These are phyloP conservation scores for Suillia variegata DNA, from an alignment of 2,888 invertebrate species.

Conservation along the genomic window DNA sequence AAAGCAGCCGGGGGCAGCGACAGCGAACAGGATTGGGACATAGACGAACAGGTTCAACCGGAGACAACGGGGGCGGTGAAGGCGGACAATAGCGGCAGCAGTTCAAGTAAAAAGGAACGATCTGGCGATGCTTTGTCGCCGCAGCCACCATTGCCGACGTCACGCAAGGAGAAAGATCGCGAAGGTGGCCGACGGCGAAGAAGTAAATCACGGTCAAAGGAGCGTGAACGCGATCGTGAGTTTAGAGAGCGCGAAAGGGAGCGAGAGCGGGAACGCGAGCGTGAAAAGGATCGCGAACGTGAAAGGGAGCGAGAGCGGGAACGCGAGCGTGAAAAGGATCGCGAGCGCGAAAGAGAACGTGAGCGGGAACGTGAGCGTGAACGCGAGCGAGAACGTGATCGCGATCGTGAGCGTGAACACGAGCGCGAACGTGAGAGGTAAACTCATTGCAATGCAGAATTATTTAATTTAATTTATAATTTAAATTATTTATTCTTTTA, in stretches of 20 bases:
- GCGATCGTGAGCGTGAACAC: slow-evolving; percentile 34
- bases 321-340: slow-evolving; percentile 64
- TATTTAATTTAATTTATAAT: neutral
- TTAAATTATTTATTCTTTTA: neutral
- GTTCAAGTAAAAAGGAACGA: slow-evolving; percentile 31
- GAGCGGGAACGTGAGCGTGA: slow-evolving; percentile 58
- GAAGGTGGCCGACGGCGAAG: slow-evolving; percentile 42
- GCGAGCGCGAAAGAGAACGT: slow-evolving; percentile 62
- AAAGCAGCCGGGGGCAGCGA: slow-evolving; percentile 16
- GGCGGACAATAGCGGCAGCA: neutral
- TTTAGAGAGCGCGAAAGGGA: slow-evolving; percentile 62
- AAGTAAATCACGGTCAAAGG: slow-evolving; percentile 58
- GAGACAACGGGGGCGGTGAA: neutral
- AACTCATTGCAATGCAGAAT: neutral
- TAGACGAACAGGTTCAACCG: slow-evolving; percentile 36
- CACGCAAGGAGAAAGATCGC: slow-evolving; percentile 54
- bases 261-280: slow-evolving; percentile 67
- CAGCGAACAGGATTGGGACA: slow-evolving; percentile 40
- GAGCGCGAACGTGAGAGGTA: slow-evolving; percentile 36
- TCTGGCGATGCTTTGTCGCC: slow-evolving; percentile 45
- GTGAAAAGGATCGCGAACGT: slow-evolving; percentile 56
- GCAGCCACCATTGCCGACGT: no score
- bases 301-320: slow-evolving; percentile 70
- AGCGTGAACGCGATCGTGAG: slow-evolving; percentile 33
- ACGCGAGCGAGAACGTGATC: slow-evolving; percentile 29